A percentile compares a stretch with the other conserved stretches of the same genome.
Conservation (phyloP, 1,140 invertebrate species). For the Lasioglossum albipes region DNA sequence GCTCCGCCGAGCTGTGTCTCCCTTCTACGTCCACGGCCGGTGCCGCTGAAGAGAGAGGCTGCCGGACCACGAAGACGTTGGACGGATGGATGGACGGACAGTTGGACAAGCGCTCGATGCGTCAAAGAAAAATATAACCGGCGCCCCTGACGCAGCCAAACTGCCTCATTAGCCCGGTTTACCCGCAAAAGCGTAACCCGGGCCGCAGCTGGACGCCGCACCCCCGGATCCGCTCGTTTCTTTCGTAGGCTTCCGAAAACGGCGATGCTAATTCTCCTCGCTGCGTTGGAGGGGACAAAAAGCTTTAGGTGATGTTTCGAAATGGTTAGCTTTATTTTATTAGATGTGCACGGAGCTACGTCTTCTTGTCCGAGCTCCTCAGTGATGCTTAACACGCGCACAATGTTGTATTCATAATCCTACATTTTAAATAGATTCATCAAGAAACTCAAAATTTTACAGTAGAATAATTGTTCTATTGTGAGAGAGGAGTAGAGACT, state of each 20-base stretch:
- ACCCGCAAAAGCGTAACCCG: conserved; percentile 67
- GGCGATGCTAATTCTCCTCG: neutral
- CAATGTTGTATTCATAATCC: too few species aligned
- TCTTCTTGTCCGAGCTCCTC: too few species aligned
- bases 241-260: conserved; percentile 18
- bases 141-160: conserved; percentile 71
- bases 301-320: neutral
- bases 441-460: too few species aligned
- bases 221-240: neutral
- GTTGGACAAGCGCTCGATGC: conserved; percentile 76
- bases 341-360: neutral
- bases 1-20: conserved; percentile 58
- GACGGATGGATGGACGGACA: conserved; percentile 73
- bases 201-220: conserved; percentile 14
- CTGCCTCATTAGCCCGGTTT: conserved; percentile 79
- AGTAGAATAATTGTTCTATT: too few species aligned
- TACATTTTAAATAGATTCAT: too few species aligned
- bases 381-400: too few species aligned
- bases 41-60: conserved; percentile 32
- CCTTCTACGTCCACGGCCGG: conserved; percentile 31
- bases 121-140: conserved; percentile 80
- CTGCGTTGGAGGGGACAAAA: too few species aligned
- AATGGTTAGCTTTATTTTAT: neutral
- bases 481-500: too few species aligned
- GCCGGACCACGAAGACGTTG: conserved; percentile 46